A percentile compares a stretch with the other conserved stretches of the same genome.
phyloP scores from a whole-genome alignment of 2,888 invertebrate species.

The Agrotis puta region DNA sequence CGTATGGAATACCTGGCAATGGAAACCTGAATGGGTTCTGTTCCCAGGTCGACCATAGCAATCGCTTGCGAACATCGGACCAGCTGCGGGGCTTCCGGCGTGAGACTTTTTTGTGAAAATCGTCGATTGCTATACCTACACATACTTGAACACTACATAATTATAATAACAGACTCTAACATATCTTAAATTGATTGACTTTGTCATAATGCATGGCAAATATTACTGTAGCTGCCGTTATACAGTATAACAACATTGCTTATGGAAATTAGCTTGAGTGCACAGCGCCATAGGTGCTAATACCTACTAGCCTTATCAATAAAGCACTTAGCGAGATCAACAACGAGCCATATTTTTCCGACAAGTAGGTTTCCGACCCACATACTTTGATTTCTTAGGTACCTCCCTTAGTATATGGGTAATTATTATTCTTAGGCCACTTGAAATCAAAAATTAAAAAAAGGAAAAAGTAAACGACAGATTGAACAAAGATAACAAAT shows the following conservation, averaged over 20 bases:
- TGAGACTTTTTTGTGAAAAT: no score
- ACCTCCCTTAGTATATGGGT: no score
- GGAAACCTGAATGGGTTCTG: no score
- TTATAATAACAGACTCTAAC: background rate
- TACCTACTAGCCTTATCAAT: constrained; percentile 25
- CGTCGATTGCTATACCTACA: no score
- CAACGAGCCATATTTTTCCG: constrained; percentile 17
- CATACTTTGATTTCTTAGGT: background rate
- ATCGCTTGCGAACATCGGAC: no score
- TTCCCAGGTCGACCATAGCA: no score
- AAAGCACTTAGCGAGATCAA: constrained; percentile 26
- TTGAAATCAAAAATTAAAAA: constrained; percentile 2
- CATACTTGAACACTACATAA: no score
- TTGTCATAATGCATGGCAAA: constrained; percentile 16
- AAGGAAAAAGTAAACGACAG: constrained; percentile 10
- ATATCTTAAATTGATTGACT: background rate
- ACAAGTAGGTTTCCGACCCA: background rate
- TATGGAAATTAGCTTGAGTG: constrained; percentile 41
- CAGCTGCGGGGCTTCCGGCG: no score
- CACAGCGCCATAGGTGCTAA: background rate
- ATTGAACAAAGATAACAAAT: no score
- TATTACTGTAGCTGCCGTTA: constrained; percentile 4
- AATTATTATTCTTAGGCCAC: background rate
- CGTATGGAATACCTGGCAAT: no score
- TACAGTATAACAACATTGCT: constrained; percentile 33